Conservation (phyloP, 2,113 vertebrate genomes). For the Brachirus orientalis region DNA sequence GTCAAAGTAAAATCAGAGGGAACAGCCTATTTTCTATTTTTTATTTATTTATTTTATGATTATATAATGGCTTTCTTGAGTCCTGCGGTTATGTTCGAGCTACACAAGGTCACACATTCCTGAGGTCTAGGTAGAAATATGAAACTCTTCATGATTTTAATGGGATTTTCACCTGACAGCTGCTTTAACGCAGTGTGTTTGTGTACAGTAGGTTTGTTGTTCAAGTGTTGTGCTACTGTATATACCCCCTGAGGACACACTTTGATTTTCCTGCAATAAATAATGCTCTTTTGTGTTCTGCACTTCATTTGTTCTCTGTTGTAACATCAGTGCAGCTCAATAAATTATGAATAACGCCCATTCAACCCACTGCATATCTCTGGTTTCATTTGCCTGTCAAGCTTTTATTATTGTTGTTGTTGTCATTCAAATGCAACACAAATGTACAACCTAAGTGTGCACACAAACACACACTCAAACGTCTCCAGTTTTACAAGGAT, state of each 20-base stretch:
- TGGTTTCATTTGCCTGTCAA: constrained; percentile 66
- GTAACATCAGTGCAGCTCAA: constrained; percentile 70
- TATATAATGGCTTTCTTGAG: constrained; percentile 7
- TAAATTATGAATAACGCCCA: constrained; percentile 71
- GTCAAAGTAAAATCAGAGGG: constrained; percentile 46
- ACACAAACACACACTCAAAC: neutral
- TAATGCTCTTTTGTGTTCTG: constrained; percentile 76
- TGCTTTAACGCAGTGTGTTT: constrained; percentile 36
- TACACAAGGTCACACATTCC: constrained; percentile 48
- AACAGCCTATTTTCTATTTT: constrained; percentile 32
- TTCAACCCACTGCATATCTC: constrained; percentile 67
- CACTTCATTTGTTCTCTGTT: constrained; percentile 72
- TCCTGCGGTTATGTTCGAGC: constrained; percentile 9
- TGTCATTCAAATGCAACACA: constrained; percentile 36
- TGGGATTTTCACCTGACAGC: constrained; percentile 55
- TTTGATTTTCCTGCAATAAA: constrained; percentile 74
- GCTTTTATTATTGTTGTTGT: neutral
- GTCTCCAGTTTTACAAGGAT: neutral
- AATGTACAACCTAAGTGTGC: constrained; percentile 14
- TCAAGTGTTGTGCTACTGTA: constrained; percentile 49
- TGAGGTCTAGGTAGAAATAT: constrained; percentile 31
- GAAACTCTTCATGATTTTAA: constrained; percentile 31
- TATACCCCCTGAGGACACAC: constrained; percentile 49
- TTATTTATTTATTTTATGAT: constrained; percentile 28
- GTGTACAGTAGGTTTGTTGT: constrained; percentile 56